Conservation (phyloP, 2,797 vertebrate species). For the Rhincodon typus region DNA sequence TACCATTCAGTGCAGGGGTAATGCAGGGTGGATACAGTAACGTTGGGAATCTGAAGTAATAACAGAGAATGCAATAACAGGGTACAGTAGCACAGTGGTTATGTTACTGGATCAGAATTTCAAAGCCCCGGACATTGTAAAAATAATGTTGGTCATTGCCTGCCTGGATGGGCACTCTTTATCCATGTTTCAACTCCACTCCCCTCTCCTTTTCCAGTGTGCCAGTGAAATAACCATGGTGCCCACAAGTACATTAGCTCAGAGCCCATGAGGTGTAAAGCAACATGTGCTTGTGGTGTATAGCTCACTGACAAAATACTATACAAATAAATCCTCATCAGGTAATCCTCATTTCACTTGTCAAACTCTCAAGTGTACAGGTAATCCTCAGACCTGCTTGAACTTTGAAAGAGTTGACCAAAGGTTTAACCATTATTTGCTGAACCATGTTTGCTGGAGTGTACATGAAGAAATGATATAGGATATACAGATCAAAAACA, state of each 20-base stretch:
- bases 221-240: not conserved
- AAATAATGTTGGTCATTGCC: not conserved
- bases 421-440: not conserved
- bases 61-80: too few species aligned
- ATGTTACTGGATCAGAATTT: not conserved
- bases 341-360: not conserved
- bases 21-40: not conserved
- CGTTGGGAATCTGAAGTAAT: too few species aligned
- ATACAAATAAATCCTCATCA: not conserved
- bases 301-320: not conserved
- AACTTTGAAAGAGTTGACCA: not conserved
- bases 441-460: not conserved
- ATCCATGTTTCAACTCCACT: not conserved
- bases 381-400: not conserved
- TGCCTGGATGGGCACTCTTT: not conserved
- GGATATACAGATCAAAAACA: not conserved
- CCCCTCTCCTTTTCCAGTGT: not conserved
- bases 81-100: not conserved
- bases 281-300: not conserved
- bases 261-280: not conserved
- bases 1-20: not conserved
- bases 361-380: not conserved
- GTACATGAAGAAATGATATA: not conserved
- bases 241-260: not conserved
- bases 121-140: not conserved